Conservation (phyloP, 2,888 invertebrate species). For the Sarcophaga carnaria region DNA sequence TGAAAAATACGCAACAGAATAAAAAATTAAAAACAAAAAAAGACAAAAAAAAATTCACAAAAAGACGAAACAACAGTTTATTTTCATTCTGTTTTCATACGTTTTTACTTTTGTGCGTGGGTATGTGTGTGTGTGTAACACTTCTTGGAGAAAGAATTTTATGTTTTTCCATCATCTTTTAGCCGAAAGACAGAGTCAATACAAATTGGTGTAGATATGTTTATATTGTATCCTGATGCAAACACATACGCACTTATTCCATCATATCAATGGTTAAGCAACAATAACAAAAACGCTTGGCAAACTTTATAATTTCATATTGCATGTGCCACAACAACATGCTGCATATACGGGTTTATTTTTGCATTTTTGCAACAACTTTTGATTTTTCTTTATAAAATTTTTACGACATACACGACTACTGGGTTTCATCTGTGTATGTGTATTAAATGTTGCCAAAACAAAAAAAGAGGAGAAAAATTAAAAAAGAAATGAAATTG, state of each 20-base stretch:
- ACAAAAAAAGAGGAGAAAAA: slow-evolving; percentile 23
- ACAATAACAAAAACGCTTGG: neutral
- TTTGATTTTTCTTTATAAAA: slow-evolving; percentile 59
- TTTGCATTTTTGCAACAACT: slow-evolving; percentile 65
- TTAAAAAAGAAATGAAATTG: neutral
- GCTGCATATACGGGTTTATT: slow-evolving; percentile 65
- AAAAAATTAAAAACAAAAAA: slow-evolving; percentile 3
- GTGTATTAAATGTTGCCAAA: slow-evolving; percentile 46
- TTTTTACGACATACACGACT: slow-evolving; percentile 22
- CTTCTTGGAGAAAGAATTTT: slow-evolving; percentile 48
- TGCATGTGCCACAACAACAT: slow-evolving; percentile 65
- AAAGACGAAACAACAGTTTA: slow-evolving; percentile 11
- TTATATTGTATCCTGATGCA: neutral
- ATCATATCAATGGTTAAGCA: neutral
- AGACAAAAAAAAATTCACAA: neutral
- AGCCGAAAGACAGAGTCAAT: slow-evolving; percentile 64
- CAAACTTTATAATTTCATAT: slow-evolving; percentile 39
- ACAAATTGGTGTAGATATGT: neutral
- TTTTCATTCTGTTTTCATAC: neutral
- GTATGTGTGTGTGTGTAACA: slow-evolving; percentile 27
- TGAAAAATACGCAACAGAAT: slow-evolving; percentile 11
- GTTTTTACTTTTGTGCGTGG: neutral
- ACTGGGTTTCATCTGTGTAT: neutral
- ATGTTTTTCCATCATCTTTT: slow-evolving; percentile 50
- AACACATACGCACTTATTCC: neutral